phyloP scores from a whole-genome alignment of 1,140 invertebrate species.

The Zophobas morio region DNA sequence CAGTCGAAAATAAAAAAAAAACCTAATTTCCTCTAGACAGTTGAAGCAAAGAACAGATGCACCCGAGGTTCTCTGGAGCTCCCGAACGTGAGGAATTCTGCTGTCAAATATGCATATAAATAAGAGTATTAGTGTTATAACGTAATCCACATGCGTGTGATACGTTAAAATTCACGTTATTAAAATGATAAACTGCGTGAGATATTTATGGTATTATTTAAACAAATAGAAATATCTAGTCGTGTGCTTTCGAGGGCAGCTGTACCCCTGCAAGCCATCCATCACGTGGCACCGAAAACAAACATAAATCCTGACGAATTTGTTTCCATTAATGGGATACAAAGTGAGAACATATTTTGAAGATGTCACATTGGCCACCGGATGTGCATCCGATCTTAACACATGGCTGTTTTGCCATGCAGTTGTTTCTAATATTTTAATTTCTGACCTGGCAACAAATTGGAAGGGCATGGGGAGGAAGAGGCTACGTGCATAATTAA shows the following conservation, averaged over 20 bases:
- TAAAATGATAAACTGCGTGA: constrained; percentile 15
- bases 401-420: constrained; percentile 53
- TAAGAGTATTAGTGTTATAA: background rate
- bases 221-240: constrained; percentile 34
- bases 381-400: constrained; percentile 57
- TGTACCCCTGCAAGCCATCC: constrained; percentile 20
- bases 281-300: constrained; percentile 49
- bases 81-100: too few relatives aligned
- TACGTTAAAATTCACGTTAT: constrained; percentile 1
- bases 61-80: too few relatives aligned
- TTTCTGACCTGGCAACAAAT: constrained; percentile 58
- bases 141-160: background rate
- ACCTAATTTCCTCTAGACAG: too few relatives aligned
- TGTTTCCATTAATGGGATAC: constrained; percentile 61
- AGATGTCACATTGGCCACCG: constrained; percentile 52
- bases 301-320: constrained; percentile 59
- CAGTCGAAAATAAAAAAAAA: too few relatives aligned
- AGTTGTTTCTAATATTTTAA: constrained; percentile 60
- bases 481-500: constrained; percentile 1
- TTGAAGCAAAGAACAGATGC: too few relatives aligned
- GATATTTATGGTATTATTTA: constrained; percentile 41
- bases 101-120: background rate
- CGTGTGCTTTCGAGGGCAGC: constrained; percentile 17
- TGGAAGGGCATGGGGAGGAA: constrained; percentile 16
- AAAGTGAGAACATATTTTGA: constrained; percentile 60